Evolutionary conservation across 2,113 vertebrate genomes (phyloP).

Genomic region (Hydrolagus affinis): DNA sequence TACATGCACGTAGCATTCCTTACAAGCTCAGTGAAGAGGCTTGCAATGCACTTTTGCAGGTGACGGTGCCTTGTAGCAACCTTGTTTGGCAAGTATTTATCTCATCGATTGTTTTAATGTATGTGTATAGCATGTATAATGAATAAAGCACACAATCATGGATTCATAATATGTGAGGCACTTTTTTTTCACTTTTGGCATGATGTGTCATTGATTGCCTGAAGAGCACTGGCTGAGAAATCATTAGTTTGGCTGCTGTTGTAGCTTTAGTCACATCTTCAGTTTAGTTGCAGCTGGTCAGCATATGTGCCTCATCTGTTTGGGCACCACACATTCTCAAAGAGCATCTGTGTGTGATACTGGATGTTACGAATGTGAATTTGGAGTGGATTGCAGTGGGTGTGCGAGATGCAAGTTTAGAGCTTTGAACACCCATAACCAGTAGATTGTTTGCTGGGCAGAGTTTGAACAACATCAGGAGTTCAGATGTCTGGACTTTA

Average conservation of each 20-base stretch:
- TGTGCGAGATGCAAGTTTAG: neutral
- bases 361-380: neutral
- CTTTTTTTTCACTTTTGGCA: neutral
- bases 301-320: conserved; percentile 2
- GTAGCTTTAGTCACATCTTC: conserved; percentile 12
- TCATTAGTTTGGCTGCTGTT: neutral
- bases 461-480: neutral
- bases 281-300: neutral
- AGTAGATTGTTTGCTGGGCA: neutral
- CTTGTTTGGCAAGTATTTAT: neutral
- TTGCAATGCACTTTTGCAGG: neutral
- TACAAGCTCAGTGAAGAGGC: neutral
- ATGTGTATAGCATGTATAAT: too few relatives aligned
- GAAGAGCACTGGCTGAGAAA: neutral
- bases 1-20: neutral
- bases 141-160: neutral
- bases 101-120: neutral
- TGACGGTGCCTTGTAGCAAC: neutral
- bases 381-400: neutral
- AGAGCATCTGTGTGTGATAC: neutral
- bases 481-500: neutral
- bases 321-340: neutral
- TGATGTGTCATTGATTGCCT: neutral
- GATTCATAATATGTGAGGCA: neutral
- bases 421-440: neutral